Base-by-base conservation (phyloP, 2,797 vertebrate genomes). In the Steatocranus sp. region DNA sequence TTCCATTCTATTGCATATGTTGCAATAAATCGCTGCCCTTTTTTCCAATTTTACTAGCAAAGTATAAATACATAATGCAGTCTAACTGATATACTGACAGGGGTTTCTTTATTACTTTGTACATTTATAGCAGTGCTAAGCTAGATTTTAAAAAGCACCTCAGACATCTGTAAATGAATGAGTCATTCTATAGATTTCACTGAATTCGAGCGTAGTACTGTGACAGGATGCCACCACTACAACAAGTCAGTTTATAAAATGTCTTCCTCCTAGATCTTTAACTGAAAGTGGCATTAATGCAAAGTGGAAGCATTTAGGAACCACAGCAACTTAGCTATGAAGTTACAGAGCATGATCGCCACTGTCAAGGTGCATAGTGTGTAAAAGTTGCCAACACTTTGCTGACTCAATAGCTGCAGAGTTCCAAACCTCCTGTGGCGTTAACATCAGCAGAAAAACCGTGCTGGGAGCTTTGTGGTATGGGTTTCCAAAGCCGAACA, bases 201-300 rank as follows among this genome's bases (percentile, higher is more conserved):
- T 9, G n/a, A 3, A 38, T 38, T 63, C 0, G 0, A 23, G 34
- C 3, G 2, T 63, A 20, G 3, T 6, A 15, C 34, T 0, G n/a
- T 38, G 15, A 66, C 34, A 66, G 11, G 61, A 66, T 66, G 3
- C 1, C 61, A 56, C 54, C n/a, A 56, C 54, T 0, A 0, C 27
- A 32, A 18, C 1, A 30, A 56, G 54, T 0, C 15, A 32, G 27
- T 32, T 58, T 58, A 58, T 58, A 41, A 66, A 66, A 41, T 66
- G 15, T 41, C 12, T 66, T 66, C 61, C 34, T 66, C 34, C 34
- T 10, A 6, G 20, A 66, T 66, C 34, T 68, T 17, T 41, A 43
- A 17, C 20, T 25, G 63, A 41, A 66, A 66, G 8, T 25, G 36
- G 20, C 8, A 17, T 68, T 25, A 68, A 41, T 68, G 2, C 20